Conservation (phyloP, 2,113 vertebrate genomes). For the Arenaria interpres region DNA sequence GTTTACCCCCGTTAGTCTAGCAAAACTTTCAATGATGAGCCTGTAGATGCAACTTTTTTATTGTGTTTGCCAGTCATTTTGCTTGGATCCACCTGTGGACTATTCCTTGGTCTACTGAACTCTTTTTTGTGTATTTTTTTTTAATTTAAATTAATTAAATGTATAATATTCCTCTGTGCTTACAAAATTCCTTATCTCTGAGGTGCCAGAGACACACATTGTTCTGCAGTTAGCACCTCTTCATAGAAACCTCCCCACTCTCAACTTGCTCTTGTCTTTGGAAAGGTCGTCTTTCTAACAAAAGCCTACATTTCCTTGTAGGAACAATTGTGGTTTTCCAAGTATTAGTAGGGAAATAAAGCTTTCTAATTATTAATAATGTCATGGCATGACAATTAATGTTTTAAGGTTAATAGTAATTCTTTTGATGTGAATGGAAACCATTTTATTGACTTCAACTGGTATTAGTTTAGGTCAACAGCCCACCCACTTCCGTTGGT, state of each 20-base stretch:
- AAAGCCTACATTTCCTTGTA: background rate
- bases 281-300: background rate
- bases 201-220: background rate
- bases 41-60: background rate
- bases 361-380: background rate
- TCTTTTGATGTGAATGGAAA: background rate
- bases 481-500: background rate
- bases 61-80: background rate
- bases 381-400: background rate
- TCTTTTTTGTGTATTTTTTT: background rate
- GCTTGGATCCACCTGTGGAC: background rate
- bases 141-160: background rate
- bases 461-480: background rate
- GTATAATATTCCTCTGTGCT: background rate
- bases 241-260: background rate
- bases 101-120: background rate
- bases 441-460: background rate
- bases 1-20: fast-evolving
- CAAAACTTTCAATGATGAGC: background rate
- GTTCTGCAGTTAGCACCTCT: background rate
- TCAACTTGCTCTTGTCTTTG: background rate
- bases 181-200: background rate
- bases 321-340: background rate
- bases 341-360: background rate
- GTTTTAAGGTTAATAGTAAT: background rate